Base-by-base conservation (phyloP, 2,888 invertebrate species). In the Selenia dentaria region DNA sequence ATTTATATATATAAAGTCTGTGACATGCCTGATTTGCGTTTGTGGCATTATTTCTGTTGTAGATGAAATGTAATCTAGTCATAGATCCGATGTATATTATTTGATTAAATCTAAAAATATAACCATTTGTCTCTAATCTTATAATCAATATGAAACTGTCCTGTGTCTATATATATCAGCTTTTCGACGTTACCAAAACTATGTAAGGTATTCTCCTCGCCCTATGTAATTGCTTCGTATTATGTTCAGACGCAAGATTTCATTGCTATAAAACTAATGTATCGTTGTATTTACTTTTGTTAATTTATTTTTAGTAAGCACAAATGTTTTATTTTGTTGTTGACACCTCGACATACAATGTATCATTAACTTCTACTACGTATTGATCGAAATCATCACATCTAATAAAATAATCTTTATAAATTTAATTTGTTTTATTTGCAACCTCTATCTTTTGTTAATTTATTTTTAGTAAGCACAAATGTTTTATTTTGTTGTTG, bases 401-500 rank as follows among this genome's bases (percentile, higher is more conserved):
- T 73, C 79, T 88, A 89, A 88, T 88, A 87, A 87, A 84, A 79
- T 86, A 89, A 89, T 86, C 83, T 83, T 86, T 85, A 79, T 82
- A 81, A 80, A 78, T 74, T 64, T 40, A 43, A 28, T 9, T 61
- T 57, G 59, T 82, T 79, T 86, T 67, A 67, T 75, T 82, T 1
- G n/a, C 8, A 24, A 24, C 0, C 8, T 24, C 18, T n/a, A n/a
- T n/a, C 72, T 82, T 84, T 85, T 87, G 88, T 88, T 89, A 86
- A 87, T 86, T 88, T 89, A 87, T 84, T 88, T 83, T 79, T 84
- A 80, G 70, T 61, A 75, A 77, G 87, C 90, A 90, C 90, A 88
- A 83, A 84, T 79, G 82, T 83, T 64, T 90, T 83, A 85, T 85
- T 88, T 82, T 82, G 75, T 85, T 85, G 85, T 88, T 86, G 84